phyloP scores from a whole-genome alignment of 1,140 invertebrate genomes.

The Drosophila repleta region DNA sequence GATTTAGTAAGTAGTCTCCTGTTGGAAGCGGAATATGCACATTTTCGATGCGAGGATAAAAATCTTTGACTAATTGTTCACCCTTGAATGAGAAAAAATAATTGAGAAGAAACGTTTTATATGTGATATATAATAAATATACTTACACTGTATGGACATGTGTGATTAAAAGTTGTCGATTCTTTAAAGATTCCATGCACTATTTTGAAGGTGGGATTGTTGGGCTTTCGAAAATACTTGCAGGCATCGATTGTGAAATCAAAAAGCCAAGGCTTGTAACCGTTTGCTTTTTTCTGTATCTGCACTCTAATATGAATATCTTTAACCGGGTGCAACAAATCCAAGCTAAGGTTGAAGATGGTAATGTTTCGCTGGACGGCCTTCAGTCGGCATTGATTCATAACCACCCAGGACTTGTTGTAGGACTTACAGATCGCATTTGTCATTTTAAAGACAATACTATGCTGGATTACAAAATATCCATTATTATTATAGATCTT shows the following conservation, averaged over 20 bases:
- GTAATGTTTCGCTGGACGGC: conserved; percentile 49
- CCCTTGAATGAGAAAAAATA: conserved; percentile 34
- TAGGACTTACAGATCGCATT: conserved; percentile 57
- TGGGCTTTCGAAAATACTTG: conserved; percentile 40
- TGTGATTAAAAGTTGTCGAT: conserved; percentile 53
- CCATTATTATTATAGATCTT: too few relatives aligned
- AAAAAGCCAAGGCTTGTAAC: conserved; percentile 64
- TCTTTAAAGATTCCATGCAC: conserved; percentile 55
- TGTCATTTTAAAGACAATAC: conserved; percentile 48
- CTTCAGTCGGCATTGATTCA: conserved; percentile 43
- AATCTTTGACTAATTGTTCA: conserved; percentile 36
- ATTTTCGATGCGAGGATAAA: conserved; percentile 12
- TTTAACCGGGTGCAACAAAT: conserved; percentile 28
- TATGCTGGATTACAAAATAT: conserved; percentile 15
- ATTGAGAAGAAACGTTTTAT: too few relatives aligned
- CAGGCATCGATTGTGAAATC: conserved; percentile 45
- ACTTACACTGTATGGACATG: conserved; percentile 56
- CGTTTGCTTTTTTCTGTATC: conserved; percentile 52
- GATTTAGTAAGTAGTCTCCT: conserved; percentile 46
- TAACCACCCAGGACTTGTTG: conserved; percentile 55
- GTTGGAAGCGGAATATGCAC: not conserved
- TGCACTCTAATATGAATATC: conserved; percentile 37
- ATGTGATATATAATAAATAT: too few relatives aligned
- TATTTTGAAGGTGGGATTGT: conserved; percentile 40
- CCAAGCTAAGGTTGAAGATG: conserved; percentile 40